These are phyloP conservation scores for Pipistrellus kuhlii DNA, from an alignment of 2,797 vertebrate species.

Conservation along the genomic window DNA sequence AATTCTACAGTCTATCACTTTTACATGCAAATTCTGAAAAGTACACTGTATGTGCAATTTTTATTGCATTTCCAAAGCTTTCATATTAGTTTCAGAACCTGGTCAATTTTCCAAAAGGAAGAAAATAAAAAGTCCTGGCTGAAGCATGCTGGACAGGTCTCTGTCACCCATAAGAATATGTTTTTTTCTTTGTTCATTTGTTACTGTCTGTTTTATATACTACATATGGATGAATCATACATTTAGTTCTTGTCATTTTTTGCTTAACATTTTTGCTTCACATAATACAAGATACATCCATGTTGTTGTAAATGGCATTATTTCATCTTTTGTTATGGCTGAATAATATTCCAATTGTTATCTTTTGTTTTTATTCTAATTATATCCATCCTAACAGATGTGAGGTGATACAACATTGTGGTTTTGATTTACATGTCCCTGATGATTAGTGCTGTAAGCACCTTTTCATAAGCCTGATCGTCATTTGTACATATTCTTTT, in stretches of 20 bases:
- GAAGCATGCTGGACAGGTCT: background rate
- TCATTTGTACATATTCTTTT: background rate
- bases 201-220: background rate
- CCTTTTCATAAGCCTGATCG: background rate
- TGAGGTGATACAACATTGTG: background rate
- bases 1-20: constrained; percentile 22
- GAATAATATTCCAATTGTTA: background rate
- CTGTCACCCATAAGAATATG: background rate
- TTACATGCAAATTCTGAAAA: constrained; percentile 24
- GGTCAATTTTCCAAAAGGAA: constrained; percentile 3
- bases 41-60: background rate
- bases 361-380: background rate
- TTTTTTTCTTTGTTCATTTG: background rate
- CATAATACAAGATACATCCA: background rate
- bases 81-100: constrained; percentile 49
- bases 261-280: background rate
- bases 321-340: background rate
- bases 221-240: background rate
- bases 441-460: background rate
- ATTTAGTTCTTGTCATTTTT: background rate
- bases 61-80: constrained; percentile 34
- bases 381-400: background rate
- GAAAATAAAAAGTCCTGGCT: background rate
- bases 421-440: background rate
- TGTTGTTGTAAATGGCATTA: background rate